Evolutionary conservation across 2,888 invertebrate species (phyloP), one percentile per base, ranked within the genome.

Genomic region (Phengaris arion): DNA sequence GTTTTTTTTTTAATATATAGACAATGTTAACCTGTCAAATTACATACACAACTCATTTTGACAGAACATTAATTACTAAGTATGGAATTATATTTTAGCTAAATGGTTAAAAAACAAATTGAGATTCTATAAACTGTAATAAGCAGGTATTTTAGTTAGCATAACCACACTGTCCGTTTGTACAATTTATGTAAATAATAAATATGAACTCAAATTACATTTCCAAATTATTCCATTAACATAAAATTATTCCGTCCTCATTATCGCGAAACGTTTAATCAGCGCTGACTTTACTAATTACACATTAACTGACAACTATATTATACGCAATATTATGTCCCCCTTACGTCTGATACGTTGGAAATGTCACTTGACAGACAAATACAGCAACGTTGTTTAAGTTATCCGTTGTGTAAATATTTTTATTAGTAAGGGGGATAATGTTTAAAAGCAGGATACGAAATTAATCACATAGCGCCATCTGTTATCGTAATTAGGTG

Each of bases 21-120:
- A 9, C 22, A 22, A 10, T 64, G 10, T 35, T 10, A 12, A 64
- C 64, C 64, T 64, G 35, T 6, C 6, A 45, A 64, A 45, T 64
- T 64, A 4, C 5, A 57, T 5, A 2, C 5, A 6, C 10, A 12
- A 45, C 6, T 45, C 35, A 12, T 45, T 64, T 35, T 45, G 64
- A 64, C 35, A 45, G 64, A 64, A 64, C 45, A 64, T 64, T 64
- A 64, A 64, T 64, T 64, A 64, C 35, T 13, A 45, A 64, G 45
- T 64, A 64, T 6, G 35, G 35, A 45, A 8, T 10, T 52, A 12
- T 64, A 64, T 64, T n/a, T n/a, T n/a, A n/a, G n/a, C n/a, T n/a
- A n/a, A n/a, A 35, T 35, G 35, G 35, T 35, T 35, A 35, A 35
- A 35, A 35, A 35, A 3, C 35, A 35, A 35, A 35, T 35, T 35